Evolutionary conservation across 1,140 invertebrate genomes (phyloP), one percentile per base, ranked within the genome.

Genomic region (Bombus pyrosoma): DNA sequence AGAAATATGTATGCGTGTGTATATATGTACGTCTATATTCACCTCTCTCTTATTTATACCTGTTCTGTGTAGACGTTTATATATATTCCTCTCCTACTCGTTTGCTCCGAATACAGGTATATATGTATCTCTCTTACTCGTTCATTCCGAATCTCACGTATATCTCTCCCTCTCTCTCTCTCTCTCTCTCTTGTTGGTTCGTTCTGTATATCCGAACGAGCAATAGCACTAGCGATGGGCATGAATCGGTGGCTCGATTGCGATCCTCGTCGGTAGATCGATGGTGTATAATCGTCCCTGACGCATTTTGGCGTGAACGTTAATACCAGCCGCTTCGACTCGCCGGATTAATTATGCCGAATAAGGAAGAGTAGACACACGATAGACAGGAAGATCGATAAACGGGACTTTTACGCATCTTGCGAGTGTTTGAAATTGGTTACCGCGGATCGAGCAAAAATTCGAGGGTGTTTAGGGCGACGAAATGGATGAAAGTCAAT

Each of bases 191-290:
- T 32, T 8, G 43, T 32, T 34, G 12, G 73, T 53, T 34, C 73
- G 73, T 32, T 47, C 72, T 32, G 39, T 43, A 53, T 74, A n/a
- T 62, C 47, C 72, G 15, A 41, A 18, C 41, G 41, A 74, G n/a
- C 41, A 43, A 53, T 53, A 53, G 72, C 43, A 25, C 41, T 32
- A 74, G 72, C 72, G 72, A 74, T 74, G 72, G 72, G 41, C 72
- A 74, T 37, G 80, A 82, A 43, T 74, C 53, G 32, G 39, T 39
- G 22, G 28, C 25, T 64, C 2, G 22, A 81, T 77, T 64, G 41
- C 72, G n/a, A 47, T 37, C 41, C 22, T 37, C 22, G 12, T 32
- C 4, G 10, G 9, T 41, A 15, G 32, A 66, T 18, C 59, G 25
- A 43, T 39, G n/a, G 41, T 37, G 28, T 69, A 47, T 43, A 53